Percentiles rank a stretch among this genome's conserved stretches.
phyloP scores from a whole-genome alignment of 2,113 vertebrate genomes.

The Otocyon megalotis region DNA sequence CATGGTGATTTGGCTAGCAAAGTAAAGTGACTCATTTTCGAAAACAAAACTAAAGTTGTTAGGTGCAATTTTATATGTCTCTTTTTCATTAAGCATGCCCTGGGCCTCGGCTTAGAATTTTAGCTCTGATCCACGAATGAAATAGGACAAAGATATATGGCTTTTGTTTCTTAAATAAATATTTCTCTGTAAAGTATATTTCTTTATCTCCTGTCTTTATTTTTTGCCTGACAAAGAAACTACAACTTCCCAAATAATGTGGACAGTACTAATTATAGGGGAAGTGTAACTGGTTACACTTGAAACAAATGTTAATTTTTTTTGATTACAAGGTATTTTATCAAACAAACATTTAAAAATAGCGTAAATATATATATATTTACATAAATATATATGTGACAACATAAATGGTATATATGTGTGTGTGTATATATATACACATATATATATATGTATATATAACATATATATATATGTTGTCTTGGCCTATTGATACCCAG shows the following conservation, averaged over 20 bases:
- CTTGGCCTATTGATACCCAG: neutral
- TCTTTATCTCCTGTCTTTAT: neutral
- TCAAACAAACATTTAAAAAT: neutral
- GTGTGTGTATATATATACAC: too few relatives aligned
- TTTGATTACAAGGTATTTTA: neutral
- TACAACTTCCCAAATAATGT: neutral
- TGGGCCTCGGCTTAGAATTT: neutral
- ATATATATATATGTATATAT: too few relatives aligned
- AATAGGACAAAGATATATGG: rapidly evolving
- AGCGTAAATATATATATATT: too few relatives aligned
- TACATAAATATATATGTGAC: too few relatives aligned
- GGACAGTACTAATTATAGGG: neutral
- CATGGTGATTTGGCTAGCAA: neutral
- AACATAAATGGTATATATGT: too few relatives aligned
- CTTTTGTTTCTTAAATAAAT: neutral
- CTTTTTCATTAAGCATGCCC: neutral
- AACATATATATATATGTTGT: too few relatives aligned
- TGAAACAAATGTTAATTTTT: neutral
- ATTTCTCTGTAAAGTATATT: neutral
- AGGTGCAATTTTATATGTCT: neutral
- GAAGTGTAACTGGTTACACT: neutral
- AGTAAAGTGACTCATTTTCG: neutral
- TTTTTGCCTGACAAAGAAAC: neutral
- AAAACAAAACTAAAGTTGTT: neutral
- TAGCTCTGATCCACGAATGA: neutral